A percentile compares a stretch with the other conserved stretches of the same genome.
These are phyloP conservation scores for Prunella fulvescens DNA, from an alignment of 2,113 vertebrate species.

Conservation along the genomic window DNA sequence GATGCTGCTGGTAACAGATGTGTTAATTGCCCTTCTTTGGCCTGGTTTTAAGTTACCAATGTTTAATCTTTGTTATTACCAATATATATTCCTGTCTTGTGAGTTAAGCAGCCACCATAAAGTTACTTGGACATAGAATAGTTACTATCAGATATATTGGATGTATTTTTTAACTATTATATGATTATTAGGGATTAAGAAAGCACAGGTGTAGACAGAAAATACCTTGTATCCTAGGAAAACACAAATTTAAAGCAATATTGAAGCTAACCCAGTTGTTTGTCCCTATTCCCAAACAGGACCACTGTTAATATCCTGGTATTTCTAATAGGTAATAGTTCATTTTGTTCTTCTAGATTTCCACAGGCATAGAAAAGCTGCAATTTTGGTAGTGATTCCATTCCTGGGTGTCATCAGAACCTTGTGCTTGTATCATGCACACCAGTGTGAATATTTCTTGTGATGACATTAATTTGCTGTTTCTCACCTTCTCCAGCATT, in stretches of 20 bases:
- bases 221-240: background rate
- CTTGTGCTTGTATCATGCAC: background rate
- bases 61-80: background rate
- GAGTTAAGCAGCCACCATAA: background rate
- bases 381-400: background rate
- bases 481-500: background rate
- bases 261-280: background rate
- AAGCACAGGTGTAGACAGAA: background rate
- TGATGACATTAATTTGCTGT: background rate
- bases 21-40: background rate
- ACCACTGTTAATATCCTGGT: background rate
- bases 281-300: background rate
- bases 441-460: background rate
- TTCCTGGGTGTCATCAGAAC: background rate
- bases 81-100: background rate
- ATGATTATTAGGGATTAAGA: background rate
- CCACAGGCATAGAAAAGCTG: rapidly evolving
- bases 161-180: background rate
- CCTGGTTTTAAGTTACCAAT: background rate
- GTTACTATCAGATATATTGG: background rate
- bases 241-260: background rate
- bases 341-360: background rate
- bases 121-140: background rate
- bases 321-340: background rate
- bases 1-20: background rate